A percentile compares a stretch with the other conserved stretches of the same genome.
Conservation (phyloP, 2,797 vertebrate genomes). For the Xiphorhynchus erythropygius region DNA sequence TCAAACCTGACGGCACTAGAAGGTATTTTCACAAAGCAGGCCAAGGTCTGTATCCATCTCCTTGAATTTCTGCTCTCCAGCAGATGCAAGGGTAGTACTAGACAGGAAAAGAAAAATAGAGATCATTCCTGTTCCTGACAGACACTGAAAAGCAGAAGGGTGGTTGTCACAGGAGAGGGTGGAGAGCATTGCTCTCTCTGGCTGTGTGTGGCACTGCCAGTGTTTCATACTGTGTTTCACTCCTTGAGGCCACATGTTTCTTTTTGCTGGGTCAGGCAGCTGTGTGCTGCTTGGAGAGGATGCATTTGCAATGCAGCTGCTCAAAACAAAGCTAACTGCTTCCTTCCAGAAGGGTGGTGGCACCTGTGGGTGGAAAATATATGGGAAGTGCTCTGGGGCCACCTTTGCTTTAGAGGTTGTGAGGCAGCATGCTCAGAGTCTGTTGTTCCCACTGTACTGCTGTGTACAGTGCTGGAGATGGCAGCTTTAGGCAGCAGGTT, state of each 20-base stretch:
- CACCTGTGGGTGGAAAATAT: conserved; percentile 5
- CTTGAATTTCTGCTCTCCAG: background rate
- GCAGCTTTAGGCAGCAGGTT: background rate
- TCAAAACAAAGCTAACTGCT: background rate
- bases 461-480: background rate
- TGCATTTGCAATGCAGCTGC: background rate
- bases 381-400: background rate
- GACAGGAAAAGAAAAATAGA: background rate
- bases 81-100: background rate
- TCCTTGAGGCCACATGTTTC: background rate
- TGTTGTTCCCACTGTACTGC: background rate
- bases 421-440: background rate
- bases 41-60: background rate
- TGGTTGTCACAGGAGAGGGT: background rate
- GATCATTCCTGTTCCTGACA: background rate
- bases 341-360: background rate
- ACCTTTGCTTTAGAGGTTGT: background rate
- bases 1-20: background rate
- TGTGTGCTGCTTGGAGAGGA: background rate
- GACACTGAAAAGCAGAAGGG: background rate
- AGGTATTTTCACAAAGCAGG: background rate
- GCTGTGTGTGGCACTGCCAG: background rate
- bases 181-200: background rate
- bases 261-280: background rate
- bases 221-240: background rate